Evolutionary conservation across 2,888 invertebrate species (phyloP), one percentile per base, ranked within the genome.

Genomic region (Pseudolycoriella hygida): DNA sequence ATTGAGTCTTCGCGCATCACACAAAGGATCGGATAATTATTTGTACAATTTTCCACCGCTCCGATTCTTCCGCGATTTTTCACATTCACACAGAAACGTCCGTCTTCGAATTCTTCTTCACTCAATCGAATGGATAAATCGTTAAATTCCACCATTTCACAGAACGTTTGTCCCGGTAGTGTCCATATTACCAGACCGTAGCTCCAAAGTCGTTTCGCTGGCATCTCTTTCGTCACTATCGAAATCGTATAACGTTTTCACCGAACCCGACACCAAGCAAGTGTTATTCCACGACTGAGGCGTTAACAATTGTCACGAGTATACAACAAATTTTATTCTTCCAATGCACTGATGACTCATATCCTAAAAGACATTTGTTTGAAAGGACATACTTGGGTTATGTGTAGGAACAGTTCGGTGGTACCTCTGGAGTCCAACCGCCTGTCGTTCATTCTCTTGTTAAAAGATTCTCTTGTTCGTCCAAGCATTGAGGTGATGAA

Each of bases 131-230:
- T 12, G 30, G 43, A 17, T 11, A 52, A 48, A n/a, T 54, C 52
- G 11, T 48, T 48, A 18, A 52, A 44, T 30, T 53, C 44, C 10
- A 59, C 49, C n/a, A 51, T 34, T 42, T 57, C 51, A 19, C 58
- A 58, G 60, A 60, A 64, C 15, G 50, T 49, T 43, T 55, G 48
- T 3, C 73, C 74, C 1, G 72, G 71, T 46, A 70, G 62, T 17
- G 59, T 56, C 67, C 71, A 69, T 6, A 64, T 58, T 14, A 69
- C 52, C 17, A 70, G 69, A 47, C 64, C 61, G 49, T 66, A 69
- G 30, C 57, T 49, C 42, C 62, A 62, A n/a, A 55, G 52, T 34
- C 72, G 61, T 40, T 60, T 60, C 3, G 67, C 65, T 14, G 73
- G 73, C 45, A 74, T 51, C 45, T 12, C 48, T 40, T 47, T 54